Evolutionary conservation across 35 echinoderm and acorn worm genomes (phyloP).

Genomic region (Anneissia japonica): DNA sequence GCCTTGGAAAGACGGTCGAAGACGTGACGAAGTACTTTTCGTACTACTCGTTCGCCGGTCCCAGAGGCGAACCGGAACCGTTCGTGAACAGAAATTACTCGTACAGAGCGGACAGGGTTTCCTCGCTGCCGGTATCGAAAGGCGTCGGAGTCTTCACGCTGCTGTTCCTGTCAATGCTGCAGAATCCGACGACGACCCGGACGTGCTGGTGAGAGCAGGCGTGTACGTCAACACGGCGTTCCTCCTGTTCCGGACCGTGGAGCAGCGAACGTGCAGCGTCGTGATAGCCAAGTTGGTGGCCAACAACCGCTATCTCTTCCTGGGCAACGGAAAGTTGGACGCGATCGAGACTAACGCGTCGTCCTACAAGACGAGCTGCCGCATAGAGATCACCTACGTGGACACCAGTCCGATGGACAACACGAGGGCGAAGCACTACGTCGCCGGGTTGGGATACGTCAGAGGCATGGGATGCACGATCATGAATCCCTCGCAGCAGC

Average conservation of each 20-base stretch:
- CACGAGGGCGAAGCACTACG: background rate
- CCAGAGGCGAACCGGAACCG: background rate
- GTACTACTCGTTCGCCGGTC: background rate
- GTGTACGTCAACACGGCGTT: constrained; percentile 7
- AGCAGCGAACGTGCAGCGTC: background rate
- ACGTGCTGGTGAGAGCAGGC: background rate
- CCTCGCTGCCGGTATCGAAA: background rate
- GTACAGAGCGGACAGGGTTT: background rate
- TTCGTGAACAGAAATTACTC: constrained; percentile 27
- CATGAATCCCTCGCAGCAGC: background rate
- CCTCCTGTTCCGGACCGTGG: background rate
- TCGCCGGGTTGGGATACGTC: background rate
- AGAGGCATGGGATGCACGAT: background rate
- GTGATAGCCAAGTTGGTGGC: background rate
- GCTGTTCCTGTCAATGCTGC: constrained; percentile 1
- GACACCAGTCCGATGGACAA: background rate
- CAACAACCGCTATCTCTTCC: background rate
- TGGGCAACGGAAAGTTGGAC: background rate
- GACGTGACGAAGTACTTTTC: background rate
- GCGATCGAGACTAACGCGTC: background rate
- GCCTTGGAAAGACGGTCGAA: background rate
- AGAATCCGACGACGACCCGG: constrained; percentile 9
- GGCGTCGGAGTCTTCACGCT: background rate
- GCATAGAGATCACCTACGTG: background rate
- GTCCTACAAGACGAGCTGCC: background rate